Conservation (phyloP, 2,888 invertebrate species). For the Elegia similella region DNA sequence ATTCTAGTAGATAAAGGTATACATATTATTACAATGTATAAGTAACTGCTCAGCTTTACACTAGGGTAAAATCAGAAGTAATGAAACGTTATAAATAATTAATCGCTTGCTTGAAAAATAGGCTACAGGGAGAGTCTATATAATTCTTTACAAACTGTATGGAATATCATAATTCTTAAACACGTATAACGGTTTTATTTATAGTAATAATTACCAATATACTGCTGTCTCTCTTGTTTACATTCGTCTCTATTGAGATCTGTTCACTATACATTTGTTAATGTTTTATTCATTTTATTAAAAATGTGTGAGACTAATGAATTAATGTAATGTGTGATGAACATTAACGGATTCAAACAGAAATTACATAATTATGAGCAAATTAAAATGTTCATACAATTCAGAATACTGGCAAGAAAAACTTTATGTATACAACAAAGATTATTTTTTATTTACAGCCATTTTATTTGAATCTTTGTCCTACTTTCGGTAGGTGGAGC, state of each 20-base stretch:
- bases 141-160: background rate
- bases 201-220: background rate
- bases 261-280: background rate
- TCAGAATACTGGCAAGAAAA: too few relatives aligned
- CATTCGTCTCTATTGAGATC: conserved; percentile 4
- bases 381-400: background rate
- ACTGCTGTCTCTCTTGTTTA: background rate
- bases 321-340: background rate
- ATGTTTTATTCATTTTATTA: background rate
- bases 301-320: background rate
- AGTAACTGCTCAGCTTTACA: conserved; percentile 1
- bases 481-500: too few relatives aligned
- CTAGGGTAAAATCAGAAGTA: background rate
- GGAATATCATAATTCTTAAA: conserved; percentile 1
- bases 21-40: conserved; percentile 4
- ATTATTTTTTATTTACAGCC: too few relatives aligned
- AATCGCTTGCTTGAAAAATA: conserved; percentile 7
- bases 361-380: conserved; percentile 5
- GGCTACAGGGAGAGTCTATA: background rate
- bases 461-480: too few relatives aligned
- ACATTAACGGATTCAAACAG: background rate
- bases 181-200: background rate
- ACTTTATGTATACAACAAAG: too few relatives aligned
- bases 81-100: background rate
- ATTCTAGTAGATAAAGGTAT: background rate